These are phyloP conservation scores for Gortyna flavago DNA, from an alignment of 2,888 invertebrate species.

Conservation along the genomic window DNA sequence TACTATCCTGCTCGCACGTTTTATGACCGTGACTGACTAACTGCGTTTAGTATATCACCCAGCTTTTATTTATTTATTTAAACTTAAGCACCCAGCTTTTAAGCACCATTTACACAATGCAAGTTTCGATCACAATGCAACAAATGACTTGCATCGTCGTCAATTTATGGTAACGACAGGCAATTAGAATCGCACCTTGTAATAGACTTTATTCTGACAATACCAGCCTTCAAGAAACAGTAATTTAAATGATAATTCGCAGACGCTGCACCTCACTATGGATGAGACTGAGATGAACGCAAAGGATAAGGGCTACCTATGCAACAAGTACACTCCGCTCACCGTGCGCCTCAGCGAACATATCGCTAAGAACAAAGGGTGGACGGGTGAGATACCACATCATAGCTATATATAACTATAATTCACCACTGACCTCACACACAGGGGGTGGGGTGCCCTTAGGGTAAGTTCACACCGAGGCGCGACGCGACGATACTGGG, in stretches of 20 bases:
- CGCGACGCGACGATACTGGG: too few relatives aligned
- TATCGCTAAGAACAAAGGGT: conserved; percentile 93
- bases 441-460: too few relatives aligned
- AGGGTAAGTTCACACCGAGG: too few relatives aligned
- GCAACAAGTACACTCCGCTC: conserved; percentile 98
- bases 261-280: conserved; percentile 95
- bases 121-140: too few relatives aligned
- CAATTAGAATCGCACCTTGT: background rate
- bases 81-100: background rate
- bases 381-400: conserved; percentile 89
- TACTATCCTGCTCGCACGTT: background rate
- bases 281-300: conserved; percentile 96
- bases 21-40: too few relatives aligned
- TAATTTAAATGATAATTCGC: conserved; percentile 59
- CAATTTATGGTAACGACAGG: background rate
- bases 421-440: too few relatives aligned
- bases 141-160: too few relatives aligned
- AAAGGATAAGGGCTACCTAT: conserved; percentile 97
- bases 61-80: too few relatives aligned
- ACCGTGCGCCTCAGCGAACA: conserved; percentile 96
- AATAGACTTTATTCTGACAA: background rate
- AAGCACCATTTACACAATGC: too few relatives aligned
- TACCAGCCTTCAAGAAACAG: background rate
- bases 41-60: background rate
- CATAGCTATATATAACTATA: too few relatives aligned